These are phyloP conservation scores for Himalopsyche japonica DNA, from an alignment of 2,888 invertebrate genomes.

Conservation along the genomic window DNA sequence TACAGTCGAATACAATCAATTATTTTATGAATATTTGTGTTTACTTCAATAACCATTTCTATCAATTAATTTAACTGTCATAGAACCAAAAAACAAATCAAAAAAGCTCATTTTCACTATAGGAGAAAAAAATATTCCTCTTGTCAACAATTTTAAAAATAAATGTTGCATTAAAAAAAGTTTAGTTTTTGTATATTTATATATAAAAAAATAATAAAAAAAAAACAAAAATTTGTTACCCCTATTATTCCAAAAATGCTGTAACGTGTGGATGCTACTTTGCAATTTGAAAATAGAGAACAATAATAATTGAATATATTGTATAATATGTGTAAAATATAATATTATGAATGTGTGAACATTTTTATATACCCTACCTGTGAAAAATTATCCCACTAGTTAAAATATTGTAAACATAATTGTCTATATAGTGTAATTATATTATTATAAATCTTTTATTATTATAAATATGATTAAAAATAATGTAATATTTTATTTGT, in stretches of 20 bases:
- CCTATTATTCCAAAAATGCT: not conserved
- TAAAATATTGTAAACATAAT: not conserved
- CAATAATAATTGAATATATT: slow-evolving; percentile 33
- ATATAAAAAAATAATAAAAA: no score
- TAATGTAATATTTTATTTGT: slow-evolving; percentile 21
- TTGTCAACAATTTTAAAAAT: no score
- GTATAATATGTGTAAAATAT: slow-evolving; percentile 26
- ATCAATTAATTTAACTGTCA: no score
- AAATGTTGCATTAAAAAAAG: no score
- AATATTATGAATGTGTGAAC: not conserved
- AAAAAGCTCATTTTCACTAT: no score
- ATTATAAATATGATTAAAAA: slow-evolving; percentile 8
- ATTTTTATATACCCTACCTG: slow-evolving; percentile 7
- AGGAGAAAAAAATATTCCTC: no score
- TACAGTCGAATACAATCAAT: no score
- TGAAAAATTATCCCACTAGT: not conserved
- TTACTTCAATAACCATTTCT: no score
- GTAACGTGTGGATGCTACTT: slow-evolving; percentile 24
- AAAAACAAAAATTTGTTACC: no score
- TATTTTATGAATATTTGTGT: no score
- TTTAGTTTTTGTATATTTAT: no score
- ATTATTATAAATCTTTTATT: slow-evolving; percentile 7
- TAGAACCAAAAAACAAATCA: no score
- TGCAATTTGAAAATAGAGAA: slow-evolving; percentile 37
- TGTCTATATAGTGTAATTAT: slow-evolving; percentile 9